These are phyloP conservation scores for Agyllia agylla DNA, from an alignment of 2,888 invertebrate genomes.

Conservation along the genomic window DNA sequence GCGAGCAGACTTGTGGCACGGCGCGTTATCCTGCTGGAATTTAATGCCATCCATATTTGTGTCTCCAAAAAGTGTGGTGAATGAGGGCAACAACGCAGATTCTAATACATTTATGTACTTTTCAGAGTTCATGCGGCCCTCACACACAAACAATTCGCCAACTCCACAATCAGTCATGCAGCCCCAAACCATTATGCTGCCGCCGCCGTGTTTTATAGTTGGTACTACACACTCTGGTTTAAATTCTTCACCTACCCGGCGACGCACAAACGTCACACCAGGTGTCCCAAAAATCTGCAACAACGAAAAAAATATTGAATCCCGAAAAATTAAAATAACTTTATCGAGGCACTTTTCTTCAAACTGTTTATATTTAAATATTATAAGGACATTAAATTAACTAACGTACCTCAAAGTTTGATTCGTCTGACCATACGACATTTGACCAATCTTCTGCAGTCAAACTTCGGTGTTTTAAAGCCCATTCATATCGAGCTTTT, in stretches of 20 bases:
- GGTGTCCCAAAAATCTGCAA: no score
- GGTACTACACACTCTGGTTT: background rate
- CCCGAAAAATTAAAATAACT: no score
- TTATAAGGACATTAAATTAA: background rate
- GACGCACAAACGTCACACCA: background rate
- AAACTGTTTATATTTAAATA: background rate
- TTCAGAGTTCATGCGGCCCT: background rate
- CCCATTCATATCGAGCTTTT: slow-evolving; percentile 5
- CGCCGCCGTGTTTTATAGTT: background rate
- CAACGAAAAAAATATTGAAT: no score
- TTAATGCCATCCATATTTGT: background rate
- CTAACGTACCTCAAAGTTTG: slow-evolving; percentile 35
- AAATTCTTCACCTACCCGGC: slow-evolving; percentile 8
- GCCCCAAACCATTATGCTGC: background rate
- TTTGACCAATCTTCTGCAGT: slow-evolving; percentile 30
- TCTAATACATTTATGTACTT: slow-evolving; percentile 19
- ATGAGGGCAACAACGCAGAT: background rate
- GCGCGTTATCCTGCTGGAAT: slow-evolving; percentile 32
- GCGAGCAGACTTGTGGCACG: slow-evolving; percentile 21
- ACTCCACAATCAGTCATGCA: background rate
- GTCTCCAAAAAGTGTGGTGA: background rate
- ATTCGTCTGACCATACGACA: slow-evolving; percentile 34
- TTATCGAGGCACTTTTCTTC: background rate
- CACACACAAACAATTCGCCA: background rate
- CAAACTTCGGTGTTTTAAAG: background rate